A percentile compares a stretch with the other conserved stretches of the same genome.
These are phyloP conservation scores for Pseudopodoces humilis DNA, from an alignment of 2,113 vertebrate genomes.

Conservation along the genomic window DNA sequence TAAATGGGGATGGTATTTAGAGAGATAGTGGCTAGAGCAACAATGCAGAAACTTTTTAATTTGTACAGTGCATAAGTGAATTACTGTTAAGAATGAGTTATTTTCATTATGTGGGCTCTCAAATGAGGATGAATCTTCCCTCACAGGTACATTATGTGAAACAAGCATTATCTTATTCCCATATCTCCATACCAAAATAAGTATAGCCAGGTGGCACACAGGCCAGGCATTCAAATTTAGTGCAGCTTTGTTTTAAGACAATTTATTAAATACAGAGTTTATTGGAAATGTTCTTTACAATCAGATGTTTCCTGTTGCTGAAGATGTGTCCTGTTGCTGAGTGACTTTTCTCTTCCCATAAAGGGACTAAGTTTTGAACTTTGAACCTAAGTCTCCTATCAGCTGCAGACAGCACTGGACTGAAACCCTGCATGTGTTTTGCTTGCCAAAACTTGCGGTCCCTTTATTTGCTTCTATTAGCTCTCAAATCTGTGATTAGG, in stretches of 20 bases:
- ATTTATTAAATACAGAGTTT: constrained; percentile 29
- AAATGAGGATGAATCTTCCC: background rate
- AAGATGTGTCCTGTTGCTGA: constrained; percentile 66
- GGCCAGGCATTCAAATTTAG: background rate
- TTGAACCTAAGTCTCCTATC: background rate
- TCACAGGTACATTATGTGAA: fast-evolving
- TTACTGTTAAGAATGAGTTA: background rate
- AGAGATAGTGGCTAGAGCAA: background rate
- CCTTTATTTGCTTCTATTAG: background rate
- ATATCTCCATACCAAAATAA: fast-evolving
- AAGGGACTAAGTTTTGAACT: constrained; percentile 35
- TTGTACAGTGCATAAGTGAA: background rate
- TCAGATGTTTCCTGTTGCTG: constrained; percentile 74
- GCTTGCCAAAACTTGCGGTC: background rate
- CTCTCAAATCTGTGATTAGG: background rate
- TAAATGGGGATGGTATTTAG: background rate
- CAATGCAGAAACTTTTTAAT: background rate
- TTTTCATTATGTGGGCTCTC: background rate
- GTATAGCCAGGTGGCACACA: background rate
- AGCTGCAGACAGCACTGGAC: background rate
- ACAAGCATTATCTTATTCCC: background rate
- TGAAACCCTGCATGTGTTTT: background rate
- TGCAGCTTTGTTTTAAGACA: background rate
- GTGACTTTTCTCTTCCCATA: background rate
- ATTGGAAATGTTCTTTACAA: constrained; percentile 62